These are phyloP conservation scores for Porites lutea DNA, from an alignment of 64 coral and sea anemone species.

Conservation along the genomic window DNA sequence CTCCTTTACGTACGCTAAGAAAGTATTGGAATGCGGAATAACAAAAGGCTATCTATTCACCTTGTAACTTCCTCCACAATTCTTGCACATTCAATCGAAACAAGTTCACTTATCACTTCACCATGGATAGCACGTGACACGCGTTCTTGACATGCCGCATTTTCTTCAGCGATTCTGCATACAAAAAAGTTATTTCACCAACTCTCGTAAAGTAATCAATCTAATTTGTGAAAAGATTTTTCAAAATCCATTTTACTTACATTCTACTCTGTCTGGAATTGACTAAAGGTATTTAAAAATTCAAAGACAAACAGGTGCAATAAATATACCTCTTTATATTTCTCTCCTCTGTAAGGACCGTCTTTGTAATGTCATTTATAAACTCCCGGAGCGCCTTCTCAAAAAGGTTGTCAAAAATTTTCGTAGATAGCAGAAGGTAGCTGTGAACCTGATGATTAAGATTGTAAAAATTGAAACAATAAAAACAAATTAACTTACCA, in stretches of 20 bases:
- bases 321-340: slow-evolving; percentile 30
- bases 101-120: slow-evolving; percentile 26
- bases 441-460: slow-evolving; percentile 62
- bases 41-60: slow-evolving; percentile 1
- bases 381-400: slow-evolving; percentile 36
- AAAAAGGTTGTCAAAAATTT: slow-evolving; percentile 40
- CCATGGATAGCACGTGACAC: neutral
- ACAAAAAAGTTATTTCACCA: neutral
- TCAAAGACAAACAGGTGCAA: too few relatives aligned
- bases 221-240: too few relatives aligned
- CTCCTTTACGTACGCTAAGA: too few relatives aligned
- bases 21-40: too few relatives aligned
- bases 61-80: slow-evolving; percentile 44
- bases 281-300: too few relatives aligned
- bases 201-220: too few relatives aligned
- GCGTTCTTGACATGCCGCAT: slow-evolving; percentile 38
- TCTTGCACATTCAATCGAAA: slow-evolving; percentile 36
- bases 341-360: slow-evolving; percentile 53
- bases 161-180: slow-evolving; percentile 54
- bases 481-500: neutral
- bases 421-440: slow-evolving; percentile 21
- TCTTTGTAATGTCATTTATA: slow-evolving; percentile 37
- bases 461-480: neutral
- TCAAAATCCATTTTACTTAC: too few relatives aligned
- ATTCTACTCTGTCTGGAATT: too few relatives aligned